Evolutionary conservation across 2,113 vertebrate genomes (phyloP).

Genomic region (Hemiprocne comata): DNA sequence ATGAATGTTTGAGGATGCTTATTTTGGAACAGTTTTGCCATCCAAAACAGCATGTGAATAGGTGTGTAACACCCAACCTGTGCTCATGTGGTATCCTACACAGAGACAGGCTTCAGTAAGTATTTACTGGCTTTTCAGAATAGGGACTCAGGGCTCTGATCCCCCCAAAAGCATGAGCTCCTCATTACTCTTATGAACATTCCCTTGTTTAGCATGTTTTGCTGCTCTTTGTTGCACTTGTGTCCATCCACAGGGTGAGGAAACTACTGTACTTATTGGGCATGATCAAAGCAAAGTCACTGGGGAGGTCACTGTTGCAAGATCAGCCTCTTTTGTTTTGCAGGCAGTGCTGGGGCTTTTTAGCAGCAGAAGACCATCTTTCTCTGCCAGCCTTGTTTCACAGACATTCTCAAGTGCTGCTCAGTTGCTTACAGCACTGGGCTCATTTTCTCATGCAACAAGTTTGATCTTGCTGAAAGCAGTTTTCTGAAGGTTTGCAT

Average conservation of each 20-base stretch:
- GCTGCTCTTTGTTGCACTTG: accelerated
- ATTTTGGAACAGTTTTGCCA: neutral
- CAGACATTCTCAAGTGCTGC: neutral
- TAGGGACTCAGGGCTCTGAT: neutral
- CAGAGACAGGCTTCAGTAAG: neutral
- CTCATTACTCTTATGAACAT: accelerated
- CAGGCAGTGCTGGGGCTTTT: slow-evolving; percentile 34
- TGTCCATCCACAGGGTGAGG: neutral
- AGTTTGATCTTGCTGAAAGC: neutral
- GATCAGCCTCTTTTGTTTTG: slow-evolving; percentile 33
- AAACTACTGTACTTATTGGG: neutral
- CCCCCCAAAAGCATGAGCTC: neutral
- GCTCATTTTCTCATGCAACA: neutral
- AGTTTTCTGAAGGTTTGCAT: neutral
- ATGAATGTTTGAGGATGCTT: neutral
- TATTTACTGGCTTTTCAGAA: neutral
- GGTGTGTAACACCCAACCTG: neutral
- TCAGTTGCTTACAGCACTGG: neutral
- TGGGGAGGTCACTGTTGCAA: neutral
- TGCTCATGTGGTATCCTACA: accelerated
- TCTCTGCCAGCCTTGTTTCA: neutral
- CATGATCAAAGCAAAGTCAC: neutral
- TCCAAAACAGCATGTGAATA: neutral
- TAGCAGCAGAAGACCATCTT: neutral
- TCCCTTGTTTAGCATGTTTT: neutral